A percentile compares a stretch with the other conserved stretches of the same genome.
These are phyloP conservation scores for Burhinus oedicnemus DNA, from an alignment of 2,113 vertebrate genomes.

Conservation along the genomic window DNA sequence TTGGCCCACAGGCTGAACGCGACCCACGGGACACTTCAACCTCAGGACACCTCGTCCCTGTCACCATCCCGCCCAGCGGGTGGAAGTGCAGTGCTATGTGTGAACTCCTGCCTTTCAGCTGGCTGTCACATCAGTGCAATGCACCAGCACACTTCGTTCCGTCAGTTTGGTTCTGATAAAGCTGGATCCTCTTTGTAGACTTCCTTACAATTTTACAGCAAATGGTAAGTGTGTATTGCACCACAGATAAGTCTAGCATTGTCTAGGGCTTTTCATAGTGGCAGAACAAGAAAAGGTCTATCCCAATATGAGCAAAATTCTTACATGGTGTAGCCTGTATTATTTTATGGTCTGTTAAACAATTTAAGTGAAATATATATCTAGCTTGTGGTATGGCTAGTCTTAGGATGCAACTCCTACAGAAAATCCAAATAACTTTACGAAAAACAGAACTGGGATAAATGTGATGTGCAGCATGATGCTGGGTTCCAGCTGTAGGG, in stretches of 20 bases:
- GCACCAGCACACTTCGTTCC: neutral
- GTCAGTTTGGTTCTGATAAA: neutral
- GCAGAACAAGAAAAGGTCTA: neutral
- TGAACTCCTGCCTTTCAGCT: rapidly evolving
- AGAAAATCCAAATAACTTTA: neutral
- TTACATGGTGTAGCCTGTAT: neutral
- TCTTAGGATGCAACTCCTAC: neutral
- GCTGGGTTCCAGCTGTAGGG: neutral
- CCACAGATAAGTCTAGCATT: neutral
- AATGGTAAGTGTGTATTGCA: neutral
- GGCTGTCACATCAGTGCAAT: neutral
- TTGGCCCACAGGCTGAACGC: neutral
- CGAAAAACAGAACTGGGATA: neutral
- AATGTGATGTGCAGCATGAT: neutral
- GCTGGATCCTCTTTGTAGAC: neutral
- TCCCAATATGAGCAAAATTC: neutral
- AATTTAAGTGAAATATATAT: neutral
- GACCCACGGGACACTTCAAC: rapidly evolving
- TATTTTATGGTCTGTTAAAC: neutral
- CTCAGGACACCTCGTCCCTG: neutral
- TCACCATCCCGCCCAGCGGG: neutral
- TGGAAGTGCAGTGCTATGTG: neutral
- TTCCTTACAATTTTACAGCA: neutral
- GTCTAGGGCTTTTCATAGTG: neutral
- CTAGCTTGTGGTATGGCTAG: neutral